These are phyloP conservation scores for Herpailurus yagouaroundi DNA, from an alignment of 2,113 vertebrate species.

Conservation along the genomic window DNA sequence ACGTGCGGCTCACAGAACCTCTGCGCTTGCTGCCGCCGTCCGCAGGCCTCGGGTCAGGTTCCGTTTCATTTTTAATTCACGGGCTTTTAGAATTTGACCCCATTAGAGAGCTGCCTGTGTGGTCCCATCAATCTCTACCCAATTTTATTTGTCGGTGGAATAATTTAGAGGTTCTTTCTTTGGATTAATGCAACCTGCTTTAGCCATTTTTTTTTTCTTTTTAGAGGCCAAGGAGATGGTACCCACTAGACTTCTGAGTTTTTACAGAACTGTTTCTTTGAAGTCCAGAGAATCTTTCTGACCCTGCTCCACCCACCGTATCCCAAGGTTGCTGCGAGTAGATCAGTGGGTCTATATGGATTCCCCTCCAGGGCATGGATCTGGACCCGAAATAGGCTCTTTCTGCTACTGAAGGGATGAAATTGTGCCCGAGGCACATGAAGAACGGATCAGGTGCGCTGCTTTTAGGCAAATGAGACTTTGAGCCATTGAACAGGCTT, in stretches of 20 bases:
- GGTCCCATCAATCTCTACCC: background rate
- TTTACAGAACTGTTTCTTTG: background rate
- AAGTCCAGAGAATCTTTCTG: background rate
- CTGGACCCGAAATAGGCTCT: background rate
- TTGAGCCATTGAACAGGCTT: background rate
- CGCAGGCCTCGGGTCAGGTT: background rate
- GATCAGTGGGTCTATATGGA: background rate
- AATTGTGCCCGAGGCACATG: background rate
- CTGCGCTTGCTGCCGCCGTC: no score
- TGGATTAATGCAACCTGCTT: background rate
- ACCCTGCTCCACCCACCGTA: no score
- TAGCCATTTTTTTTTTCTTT: background rate
- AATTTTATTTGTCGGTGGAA: background rate
- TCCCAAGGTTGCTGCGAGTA: background rate
- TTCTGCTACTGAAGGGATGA: background rate
- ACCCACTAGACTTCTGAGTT: background rate
- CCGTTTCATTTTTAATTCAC: background rate
- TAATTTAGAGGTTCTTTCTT: background rate
- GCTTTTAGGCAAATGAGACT: background rate
- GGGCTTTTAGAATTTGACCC: background rate
- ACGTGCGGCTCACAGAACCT: background rate
- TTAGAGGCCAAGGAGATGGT: background rate
- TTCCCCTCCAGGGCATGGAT: background rate
- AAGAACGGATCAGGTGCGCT: background rate
- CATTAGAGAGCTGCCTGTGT: background rate